Base-by-base conservation (phyloP, 2,113 vertebrate species). In the Polyodon spathula region DNA sequence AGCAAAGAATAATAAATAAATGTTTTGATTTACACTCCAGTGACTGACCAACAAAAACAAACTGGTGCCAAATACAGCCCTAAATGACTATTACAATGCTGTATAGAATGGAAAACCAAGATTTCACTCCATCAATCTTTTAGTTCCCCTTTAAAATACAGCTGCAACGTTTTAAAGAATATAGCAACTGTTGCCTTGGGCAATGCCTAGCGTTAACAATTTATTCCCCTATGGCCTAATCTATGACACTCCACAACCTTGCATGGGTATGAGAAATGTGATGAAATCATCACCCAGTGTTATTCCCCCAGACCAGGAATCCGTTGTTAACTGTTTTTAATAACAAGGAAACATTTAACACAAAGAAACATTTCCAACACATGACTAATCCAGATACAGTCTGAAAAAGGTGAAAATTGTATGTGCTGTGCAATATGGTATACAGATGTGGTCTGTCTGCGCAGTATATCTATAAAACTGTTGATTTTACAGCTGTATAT, bases 1-100 rank as follows among this genome's bases (percentile, higher is more conserved):
- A 83, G 83, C 82, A 86, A 84, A 84, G 75, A 84, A 84, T 84
- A 82, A 88, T 83, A 85, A 85, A 86, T 84, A 86, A 86, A 87
- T 81, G 82, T 74, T 76, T 78, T 82, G 69, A 84, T 83, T 88
- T 85, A 78, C 78, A 66, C 72, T 72, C 60, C 73, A 68, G 52
- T 73, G 65, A 41, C 69, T 57, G 75, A 75, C 82, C 73, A 85
- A 73, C 75, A 64, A 82, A 86, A 89, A 84, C 68, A 77, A 68
- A 79, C 75, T 6, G 12, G 74, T 72, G 74, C 77, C 86, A 87
- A 87, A 87, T 82, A 74, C 80, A 78, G 80, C 80, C 78, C 81
- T 84, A 80, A 79, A 82, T 75, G 72, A 77, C 76, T 76, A 79
- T 80, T 83, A 84, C 79, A 73, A 76, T 74, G 77, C 78, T 71